A percentile compares a stretch with the other conserved stretches of the same genome.
Conservation (phyloP, 2,888 invertebrate species). For the Drosophila macrothrix region DNA sequence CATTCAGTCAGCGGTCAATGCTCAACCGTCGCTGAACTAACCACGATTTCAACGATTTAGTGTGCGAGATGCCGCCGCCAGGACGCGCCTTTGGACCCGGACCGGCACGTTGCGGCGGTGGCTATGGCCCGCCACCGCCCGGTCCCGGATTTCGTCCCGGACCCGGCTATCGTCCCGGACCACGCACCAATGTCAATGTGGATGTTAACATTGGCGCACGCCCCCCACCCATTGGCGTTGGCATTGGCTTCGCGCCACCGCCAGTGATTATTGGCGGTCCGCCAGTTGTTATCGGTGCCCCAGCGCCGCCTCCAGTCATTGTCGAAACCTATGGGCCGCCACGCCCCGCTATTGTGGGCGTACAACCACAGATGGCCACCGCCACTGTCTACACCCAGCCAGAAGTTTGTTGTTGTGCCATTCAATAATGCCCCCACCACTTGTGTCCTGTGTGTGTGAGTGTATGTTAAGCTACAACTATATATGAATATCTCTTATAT, state of each 20-base stretch:
- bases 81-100: constrained; percentile 46
- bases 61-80: constrained; percentile 59
- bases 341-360: constrained; percentile 32
- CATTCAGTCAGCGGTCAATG: constrained; percentile 45
- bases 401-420: constrained; percentile 69
- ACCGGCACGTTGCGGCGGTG: constrained; percentile 3
- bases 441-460: constrained; percentile 13
- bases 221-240: constrained; percentile 67
- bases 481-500: neutral
- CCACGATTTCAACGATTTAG: constrained; percentile 5
- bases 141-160: constrained; percentile 35
- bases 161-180: constrained; percentile 49
- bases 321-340: constrained; percentile 41
- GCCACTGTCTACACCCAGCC: constrained; percentile 68
- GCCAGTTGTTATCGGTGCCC: constrained; percentile 52
- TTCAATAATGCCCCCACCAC: constrained; percentile 50
- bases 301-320: constrained; percentile 49
- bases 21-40: constrained; percentile 19
- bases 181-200: constrained; percentile 66
- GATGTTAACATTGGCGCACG: constrained; percentile 68
- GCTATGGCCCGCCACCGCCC: constrained; percentile 24
- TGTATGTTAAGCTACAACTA: neutral
- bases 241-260: constrained; percentile 66
- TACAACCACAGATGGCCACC: constrained; percentile 42
- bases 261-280: constrained; percentile 59